Evolutionary conservation across 1,140 invertebrate species (phyloP).

Genomic region (Helicoverpa zea): DNA sequence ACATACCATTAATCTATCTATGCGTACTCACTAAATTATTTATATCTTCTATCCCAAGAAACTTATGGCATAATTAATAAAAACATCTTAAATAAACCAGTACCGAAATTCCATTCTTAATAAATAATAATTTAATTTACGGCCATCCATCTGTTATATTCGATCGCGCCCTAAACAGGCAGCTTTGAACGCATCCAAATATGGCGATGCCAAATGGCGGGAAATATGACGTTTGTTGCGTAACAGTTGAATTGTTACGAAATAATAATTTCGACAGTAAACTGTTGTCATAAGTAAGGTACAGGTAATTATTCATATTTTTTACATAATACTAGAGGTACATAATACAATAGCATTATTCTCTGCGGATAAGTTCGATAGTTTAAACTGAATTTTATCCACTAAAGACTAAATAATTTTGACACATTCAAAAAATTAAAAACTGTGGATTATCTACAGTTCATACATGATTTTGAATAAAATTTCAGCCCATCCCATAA

Average conservation of each 20-base stretch:
- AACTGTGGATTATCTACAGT: background rate
- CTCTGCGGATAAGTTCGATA: too few relatives aligned
- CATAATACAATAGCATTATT: too few relatives aligned
- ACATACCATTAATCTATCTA: background rate
- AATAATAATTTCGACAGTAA: background rate
- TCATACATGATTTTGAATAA: background rate
- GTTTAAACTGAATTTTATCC: too few relatives aligned
- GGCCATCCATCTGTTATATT: background rate
- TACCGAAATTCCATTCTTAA: background rate
- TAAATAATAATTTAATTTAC: background rate
- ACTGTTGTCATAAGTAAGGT: background rate
- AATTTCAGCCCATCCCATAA: background rate
- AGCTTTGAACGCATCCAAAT: conserved; percentile 18
- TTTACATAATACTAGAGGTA: too few relatives aligned
- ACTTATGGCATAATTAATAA: background rate
- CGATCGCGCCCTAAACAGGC: background rate
- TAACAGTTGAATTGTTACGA: background rate
- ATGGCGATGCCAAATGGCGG: conserved; percentile 39
- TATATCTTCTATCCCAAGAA: too few relatives aligned
- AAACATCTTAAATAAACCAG: background rate
- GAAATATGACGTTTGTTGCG: conserved; percentile 41
- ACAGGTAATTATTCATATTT: too few relatives aligned
- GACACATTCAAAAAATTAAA: too few relatives aligned
- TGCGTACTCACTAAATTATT: too few relatives aligned
- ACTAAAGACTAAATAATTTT: too few relatives aligned